These are phyloP conservation scores for Amaurobius ferox DNA, from an alignment of 2,888 invertebrate genomes.

Conservation along the genomic window DNA sequence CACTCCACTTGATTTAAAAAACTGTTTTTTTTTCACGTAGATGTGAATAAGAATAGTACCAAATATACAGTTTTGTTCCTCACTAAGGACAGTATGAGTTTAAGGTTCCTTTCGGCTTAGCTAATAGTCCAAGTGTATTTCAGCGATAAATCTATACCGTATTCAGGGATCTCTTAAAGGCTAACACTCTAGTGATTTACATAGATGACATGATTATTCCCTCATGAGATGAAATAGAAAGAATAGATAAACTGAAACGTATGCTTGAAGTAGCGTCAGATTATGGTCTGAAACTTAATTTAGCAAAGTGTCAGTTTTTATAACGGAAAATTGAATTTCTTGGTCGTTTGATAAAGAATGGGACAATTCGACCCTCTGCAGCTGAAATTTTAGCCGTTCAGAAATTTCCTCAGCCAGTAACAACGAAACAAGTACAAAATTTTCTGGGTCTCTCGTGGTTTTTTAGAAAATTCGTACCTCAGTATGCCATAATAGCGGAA, in stretches of 20 bases:
- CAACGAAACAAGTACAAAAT: constrained; percentile 6
- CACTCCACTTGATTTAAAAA: too few species aligned
- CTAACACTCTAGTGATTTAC: background rate
- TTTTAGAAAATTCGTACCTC: constrained; percentile 27
- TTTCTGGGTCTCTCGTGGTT: constrained; percentile 13
- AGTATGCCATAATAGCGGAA: constrained; percentile 5
- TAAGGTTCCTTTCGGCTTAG: background rate
- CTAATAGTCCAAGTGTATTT: background rate
- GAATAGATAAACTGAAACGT: background rate
- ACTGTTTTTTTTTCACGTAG: too few species aligned
- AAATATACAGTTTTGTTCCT: background rate
- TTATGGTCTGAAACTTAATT: constrained; percentile 3
- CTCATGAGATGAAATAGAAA: background rate
- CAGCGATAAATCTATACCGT: background rate
- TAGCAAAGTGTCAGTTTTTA: background rate
- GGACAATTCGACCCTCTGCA: constrained; percentile 20
- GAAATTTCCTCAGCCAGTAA: constrained; percentile 13
- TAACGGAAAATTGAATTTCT: constrained; percentile 17
- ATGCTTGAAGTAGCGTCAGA: background rate
- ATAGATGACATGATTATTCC: too few species aligned
- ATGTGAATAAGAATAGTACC: too few species aligned
- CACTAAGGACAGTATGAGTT: background rate
- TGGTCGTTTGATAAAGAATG: constrained; percentile 9
- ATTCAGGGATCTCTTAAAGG: background rate
- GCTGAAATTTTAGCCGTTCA: background rate